These are phyloP conservation scores for Pseudomyrmex dendroicus DNA, from an alignment of 1,140 invertebrate species.

Conservation along the genomic window DNA sequence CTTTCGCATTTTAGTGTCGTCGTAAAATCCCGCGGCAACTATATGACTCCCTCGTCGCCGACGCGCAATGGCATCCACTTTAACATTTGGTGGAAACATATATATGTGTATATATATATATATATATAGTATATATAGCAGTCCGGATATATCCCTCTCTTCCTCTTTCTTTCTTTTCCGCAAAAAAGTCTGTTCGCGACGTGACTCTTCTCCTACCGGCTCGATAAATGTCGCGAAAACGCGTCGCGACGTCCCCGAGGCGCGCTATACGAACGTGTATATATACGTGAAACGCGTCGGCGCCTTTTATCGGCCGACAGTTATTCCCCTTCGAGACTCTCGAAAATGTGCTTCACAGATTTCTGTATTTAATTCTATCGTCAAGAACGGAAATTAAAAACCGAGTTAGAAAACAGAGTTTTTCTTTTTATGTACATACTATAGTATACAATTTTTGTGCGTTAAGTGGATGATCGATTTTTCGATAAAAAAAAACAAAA, in stretches of 20 bases:
- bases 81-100: slow-evolving; percentile 57
- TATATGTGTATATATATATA: background rate
- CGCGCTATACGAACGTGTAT: slow-evolving; percentile 1
- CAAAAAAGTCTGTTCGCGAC: slow-evolving; percentile 41
- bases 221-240: slow-evolving; percentile 54
- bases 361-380: background rate
- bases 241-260: slow-evolving; percentile 12
- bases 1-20: slow-evolving; percentile 73
- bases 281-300: slow-evolving; percentile 6
- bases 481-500: background rate
- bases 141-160: background rate
- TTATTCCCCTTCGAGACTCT: slow-evolving; percentile 17
- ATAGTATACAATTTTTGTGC: no score
- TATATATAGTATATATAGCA: background rate
- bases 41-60: slow-evolving; percentile 46
- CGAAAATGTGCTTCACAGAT: background rate
- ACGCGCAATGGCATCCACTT: slow-evolving; percentile 74
- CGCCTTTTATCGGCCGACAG: slow-evolving; percentile 36
- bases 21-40: slow-evolving; percentile 71
- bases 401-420: background rate
- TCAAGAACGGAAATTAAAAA: slow-evolving; percentile 5
- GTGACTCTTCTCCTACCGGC: slow-evolving; percentile 15
- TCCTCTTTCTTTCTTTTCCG: no score
- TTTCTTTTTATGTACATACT: no score
- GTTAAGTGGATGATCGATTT: background rate